Percentiles rank a stretch among this genome's conserved stretches.
phyloP scores from a whole-genome alignment of 1,140 invertebrate genomes.

The Formica exsecta region DNA sequence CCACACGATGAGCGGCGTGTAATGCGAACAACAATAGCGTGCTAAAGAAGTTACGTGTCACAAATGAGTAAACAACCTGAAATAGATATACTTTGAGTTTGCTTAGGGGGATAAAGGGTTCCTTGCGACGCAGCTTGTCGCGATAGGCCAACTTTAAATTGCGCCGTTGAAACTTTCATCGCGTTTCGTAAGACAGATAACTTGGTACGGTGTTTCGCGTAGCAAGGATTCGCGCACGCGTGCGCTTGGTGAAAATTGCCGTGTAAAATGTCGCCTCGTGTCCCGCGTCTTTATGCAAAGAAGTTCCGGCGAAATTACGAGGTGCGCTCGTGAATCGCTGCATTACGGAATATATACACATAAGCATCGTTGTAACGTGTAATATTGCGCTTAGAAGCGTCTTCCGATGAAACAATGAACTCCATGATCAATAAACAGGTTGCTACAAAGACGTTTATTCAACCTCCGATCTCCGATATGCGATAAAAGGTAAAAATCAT shows the following conservation, averaged over 20 bases:
- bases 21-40: conserved; percentile 14
- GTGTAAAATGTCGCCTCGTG: conserved; percentile 45
- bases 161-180: conserved; percentile 69
- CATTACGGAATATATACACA: not conserved
- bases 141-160: conserved; percentile 73
- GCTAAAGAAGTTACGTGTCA: conserved; percentile 17
- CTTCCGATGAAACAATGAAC: conserved; percentile 26
- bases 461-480: not conserved
- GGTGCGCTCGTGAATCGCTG: not conserved
- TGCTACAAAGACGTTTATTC: not conserved
- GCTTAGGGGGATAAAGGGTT: not conserved
- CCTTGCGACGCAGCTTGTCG: conserved; percentile 50
- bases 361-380: not conserved
- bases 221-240: conserved; percentile 43
- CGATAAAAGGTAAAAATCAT: not conserved
- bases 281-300: conserved; percentile 39
- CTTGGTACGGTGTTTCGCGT: conserved; percentile 38
- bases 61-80: conserved; percentile 30
- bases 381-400: not conserved
- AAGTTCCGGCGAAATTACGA: conserved; percentile 43
- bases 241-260: conserved; percentile 60
- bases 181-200: conserved; percentile 70
- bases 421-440: conserved; percentile 18
- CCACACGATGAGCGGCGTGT: not conserved
- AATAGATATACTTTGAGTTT: conserved; percentile 22